These are phyloP conservation scores for Pangasius mekongensis DNA, from an alignment of 2,797 vertebrate species.

Conservation along the genomic window DNA sequence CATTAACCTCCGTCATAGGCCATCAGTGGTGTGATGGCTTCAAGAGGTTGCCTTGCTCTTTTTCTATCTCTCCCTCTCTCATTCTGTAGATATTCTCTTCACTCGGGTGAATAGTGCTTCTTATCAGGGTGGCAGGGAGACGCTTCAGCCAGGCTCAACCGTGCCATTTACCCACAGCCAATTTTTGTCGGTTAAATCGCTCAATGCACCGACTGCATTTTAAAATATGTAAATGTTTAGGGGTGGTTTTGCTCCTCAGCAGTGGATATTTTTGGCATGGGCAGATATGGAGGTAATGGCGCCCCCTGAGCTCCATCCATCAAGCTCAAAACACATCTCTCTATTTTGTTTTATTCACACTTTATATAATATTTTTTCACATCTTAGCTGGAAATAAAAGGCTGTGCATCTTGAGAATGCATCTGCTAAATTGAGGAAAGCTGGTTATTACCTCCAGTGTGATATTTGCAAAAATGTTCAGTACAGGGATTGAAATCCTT, in stretches of 20 bases:
- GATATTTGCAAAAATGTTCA: neutral
- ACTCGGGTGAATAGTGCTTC: conserved; percentile 45
- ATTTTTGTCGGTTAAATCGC: conserved; percentile 60
- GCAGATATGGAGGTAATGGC: conserved; percentile 13
- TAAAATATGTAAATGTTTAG: conserved; percentile 59
- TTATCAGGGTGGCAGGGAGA: conserved; percentile 58
- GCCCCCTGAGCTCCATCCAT: conserved; percentile 35
- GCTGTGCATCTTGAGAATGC: neutral
- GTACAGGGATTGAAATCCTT: neutral
- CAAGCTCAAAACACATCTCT: conserved; percentile 5
- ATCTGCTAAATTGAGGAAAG: neutral
- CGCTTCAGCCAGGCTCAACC: conserved; percentile 57
- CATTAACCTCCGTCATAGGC: conserved; percentile 56
- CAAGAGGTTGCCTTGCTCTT: conserved; percentile 42
- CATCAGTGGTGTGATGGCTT: conserved; percentile 55
- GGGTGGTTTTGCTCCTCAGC: conserved; percentile 46
- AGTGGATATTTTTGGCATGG: conserved; percentile 21
- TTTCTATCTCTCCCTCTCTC: conserved; percentile 30
- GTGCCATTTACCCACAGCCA: conserved; percentile 55
- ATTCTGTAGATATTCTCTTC: conserved; percentile 53
- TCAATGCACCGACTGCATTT: conserved; percentile 44
- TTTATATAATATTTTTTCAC: neutral
- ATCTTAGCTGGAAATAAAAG: neutral
- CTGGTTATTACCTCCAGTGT: neutral
- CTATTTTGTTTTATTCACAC: conserved; percentile 26